Evolutionary conservation across 2,888 invertebrate genomes (phyloP).

Genomic region (Pteria penguin): DNA sequence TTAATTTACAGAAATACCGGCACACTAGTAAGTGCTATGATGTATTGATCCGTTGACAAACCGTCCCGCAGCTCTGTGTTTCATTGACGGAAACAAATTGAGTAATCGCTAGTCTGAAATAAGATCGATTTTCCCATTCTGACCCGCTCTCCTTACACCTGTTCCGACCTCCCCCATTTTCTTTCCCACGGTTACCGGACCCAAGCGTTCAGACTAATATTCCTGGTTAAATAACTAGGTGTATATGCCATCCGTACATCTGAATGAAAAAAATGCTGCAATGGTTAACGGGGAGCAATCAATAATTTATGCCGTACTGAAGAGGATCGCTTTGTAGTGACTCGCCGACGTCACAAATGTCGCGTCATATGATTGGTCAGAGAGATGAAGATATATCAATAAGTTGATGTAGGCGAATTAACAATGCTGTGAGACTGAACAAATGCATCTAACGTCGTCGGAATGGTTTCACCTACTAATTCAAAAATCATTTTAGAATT

Average conservation of each 20-base stretch:
- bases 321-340: background rate
- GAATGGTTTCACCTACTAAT: no score
- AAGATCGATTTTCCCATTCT: background rate
- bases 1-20: no score
- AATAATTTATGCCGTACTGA: constrained; percentile 5
- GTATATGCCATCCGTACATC: background rate
- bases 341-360: background rate
- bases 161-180: no score
- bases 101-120: background rate
- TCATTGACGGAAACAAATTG: background rate
- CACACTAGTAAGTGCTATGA: no score
- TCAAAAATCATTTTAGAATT: no score
- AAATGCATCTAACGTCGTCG: background rate
- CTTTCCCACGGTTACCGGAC: no score
- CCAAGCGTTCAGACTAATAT: no score
- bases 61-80: no score
- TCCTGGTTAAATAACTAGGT: no score
- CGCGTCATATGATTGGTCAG: background rate
- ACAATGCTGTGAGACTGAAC: background rate
- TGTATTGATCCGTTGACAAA: no score
- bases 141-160: background rate
- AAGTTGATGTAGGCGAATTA: background rate
- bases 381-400: background rate
- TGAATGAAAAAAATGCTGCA: background rate
- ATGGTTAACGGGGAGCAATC: constrained; percentile 11